A percentile compares a stretch with the other conserved stretches of the same genome.
These are phyloP conservation scores for Diadromus collaris DNA, from an alignment of 2,888 invertebrate species.

Conservation along the genomic window DNA sequence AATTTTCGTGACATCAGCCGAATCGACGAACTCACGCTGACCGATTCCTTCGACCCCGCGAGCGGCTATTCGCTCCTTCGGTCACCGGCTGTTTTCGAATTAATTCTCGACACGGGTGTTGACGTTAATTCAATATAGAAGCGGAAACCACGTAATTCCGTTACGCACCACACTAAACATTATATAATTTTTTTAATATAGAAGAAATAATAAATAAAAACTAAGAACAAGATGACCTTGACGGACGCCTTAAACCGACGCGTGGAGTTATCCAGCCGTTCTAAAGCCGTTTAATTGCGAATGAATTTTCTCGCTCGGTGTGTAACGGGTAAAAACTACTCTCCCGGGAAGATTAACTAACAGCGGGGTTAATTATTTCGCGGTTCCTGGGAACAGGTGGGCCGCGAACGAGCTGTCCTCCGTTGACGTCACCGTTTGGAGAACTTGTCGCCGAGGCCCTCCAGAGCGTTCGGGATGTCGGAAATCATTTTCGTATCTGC, in stretches of 20 bases:
- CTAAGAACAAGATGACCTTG: background rate
- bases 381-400: conserved; percentile 25
- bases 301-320: background rate
- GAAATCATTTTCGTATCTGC: conserved; percentile 6
- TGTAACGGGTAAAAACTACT: background rate
- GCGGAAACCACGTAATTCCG: conserved; percentile 4
- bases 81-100: background rate
- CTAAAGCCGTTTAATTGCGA: background rate
- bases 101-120: background rate
- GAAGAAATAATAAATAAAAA: background rate
- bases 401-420: background rate
- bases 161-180: background rate
- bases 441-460: background rate
- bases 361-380: conserved; percentile 11
- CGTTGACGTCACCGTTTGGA: background rate
- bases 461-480: conserved; percentile 15
- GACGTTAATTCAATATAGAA: background rate
- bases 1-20: background rate
- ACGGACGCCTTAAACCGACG: background rate
- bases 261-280: conserved; percentile 1
- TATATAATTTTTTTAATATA: no score
- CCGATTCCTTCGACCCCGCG: background rate
- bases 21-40: background rate
- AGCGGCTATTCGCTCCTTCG: background rate
- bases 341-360: background rate